Evolutionary conservation across 1,140 invertebrate genomes (phyloP).

Genomic region (Lepidurus arcticus): DNA sequence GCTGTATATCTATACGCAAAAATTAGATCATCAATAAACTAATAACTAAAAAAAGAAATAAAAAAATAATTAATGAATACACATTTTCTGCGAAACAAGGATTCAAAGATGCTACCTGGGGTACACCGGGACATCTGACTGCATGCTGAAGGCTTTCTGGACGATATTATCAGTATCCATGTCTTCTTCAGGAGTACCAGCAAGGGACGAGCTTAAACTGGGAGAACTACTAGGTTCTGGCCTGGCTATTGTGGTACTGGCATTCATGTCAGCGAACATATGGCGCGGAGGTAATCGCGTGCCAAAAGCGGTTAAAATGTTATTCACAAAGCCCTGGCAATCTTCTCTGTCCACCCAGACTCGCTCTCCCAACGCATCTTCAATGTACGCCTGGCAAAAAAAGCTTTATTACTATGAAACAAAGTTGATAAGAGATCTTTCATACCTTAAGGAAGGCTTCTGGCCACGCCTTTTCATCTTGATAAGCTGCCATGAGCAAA

Average conservation of each 20-base stretch:
- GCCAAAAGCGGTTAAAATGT: slow-evolving; percentile 80
- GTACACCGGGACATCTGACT: slow-evolving; percentile 36
- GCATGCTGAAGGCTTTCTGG: neutral
- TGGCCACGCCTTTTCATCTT: slow-evolving; percentile 68
- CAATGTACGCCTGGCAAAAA: slow-evolving; percentile 71
- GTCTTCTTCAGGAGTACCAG: slow-evolving; percentile 12
- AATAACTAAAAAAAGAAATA: too few relatives aligned
- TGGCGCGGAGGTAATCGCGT: slow-evolving; percentile 65
- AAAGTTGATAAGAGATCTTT: neutral
- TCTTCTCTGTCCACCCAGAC: slow-evolving; percentile 88
- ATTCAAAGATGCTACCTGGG: slow-evolving; percentile 38
- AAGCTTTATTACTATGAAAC: slow-evolving; percentile 26
- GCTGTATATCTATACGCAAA: neutral
- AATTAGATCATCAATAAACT: too few relatives aligned
- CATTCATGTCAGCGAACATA: slow-evolving; percentile 53
- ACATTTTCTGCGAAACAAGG: too few relatives aligned
- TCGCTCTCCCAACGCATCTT: slow-evolving; percentile 86
- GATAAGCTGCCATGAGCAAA: slow-evolving; percentile 72
- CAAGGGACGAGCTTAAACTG: slow-evolving; percentile 29
- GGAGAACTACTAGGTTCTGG: slow-evolving; percentile 38
- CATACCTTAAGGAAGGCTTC: slow-evolving; percentile 66
- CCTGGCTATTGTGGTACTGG: slow-evolving; percentile 39
- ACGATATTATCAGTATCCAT: slow-evolving; percentile 13
- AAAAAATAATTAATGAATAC: too few relatives aligned
- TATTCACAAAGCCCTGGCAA: slow-evolving; percentile 87